These are phyloP conservation scores for Sinella curviseta DNA, from an alignment of 1,140 invertebrate species.

Conservation along the genomic window DNA sequence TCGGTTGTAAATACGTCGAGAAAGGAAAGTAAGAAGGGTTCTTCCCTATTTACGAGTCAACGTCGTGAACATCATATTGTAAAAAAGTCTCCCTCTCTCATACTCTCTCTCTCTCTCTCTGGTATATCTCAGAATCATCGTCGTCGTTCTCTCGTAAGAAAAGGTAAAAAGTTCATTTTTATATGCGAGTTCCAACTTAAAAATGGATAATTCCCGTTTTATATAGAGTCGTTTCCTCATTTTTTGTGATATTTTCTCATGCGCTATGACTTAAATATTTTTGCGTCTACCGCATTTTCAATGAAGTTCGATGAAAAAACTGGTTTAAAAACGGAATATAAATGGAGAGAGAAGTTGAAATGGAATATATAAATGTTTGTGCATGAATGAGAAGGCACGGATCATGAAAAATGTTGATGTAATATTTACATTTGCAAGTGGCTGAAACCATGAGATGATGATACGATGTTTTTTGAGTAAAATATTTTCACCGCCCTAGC, in stretches of 20 bases:
- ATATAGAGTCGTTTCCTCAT: neutral
- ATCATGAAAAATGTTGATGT: constrained; percentile 2
- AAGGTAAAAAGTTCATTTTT: no score
- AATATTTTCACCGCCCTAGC: constrained; percentile 16
- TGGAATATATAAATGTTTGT: constrained; percentile 2
- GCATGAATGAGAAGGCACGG: neutral
- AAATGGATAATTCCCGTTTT: no score
- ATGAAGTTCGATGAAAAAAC: neutral
- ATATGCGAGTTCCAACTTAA: no score
- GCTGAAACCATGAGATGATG: neutral
- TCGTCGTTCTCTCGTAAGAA: no score
- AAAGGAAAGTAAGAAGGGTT: neutral
- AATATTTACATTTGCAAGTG: constrained; percentile 20
- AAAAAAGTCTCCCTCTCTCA: neutral
- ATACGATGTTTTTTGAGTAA: constrained; percentile 10
- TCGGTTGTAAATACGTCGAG: constrained; percentile 16
- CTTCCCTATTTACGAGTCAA: neutral
- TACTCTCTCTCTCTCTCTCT: neutral
- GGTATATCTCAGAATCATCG: neutral
- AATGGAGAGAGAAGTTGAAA: neutral
- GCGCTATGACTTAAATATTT: neutral
- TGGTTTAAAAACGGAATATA: constrained; percentile 9
- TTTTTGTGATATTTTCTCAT: neutral
- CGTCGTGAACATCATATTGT: neutral
- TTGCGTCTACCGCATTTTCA: neutral